phyloP scores from a whole-genome alignment of 23 tunicate genomes.

The Pegea sp. region DNA sequence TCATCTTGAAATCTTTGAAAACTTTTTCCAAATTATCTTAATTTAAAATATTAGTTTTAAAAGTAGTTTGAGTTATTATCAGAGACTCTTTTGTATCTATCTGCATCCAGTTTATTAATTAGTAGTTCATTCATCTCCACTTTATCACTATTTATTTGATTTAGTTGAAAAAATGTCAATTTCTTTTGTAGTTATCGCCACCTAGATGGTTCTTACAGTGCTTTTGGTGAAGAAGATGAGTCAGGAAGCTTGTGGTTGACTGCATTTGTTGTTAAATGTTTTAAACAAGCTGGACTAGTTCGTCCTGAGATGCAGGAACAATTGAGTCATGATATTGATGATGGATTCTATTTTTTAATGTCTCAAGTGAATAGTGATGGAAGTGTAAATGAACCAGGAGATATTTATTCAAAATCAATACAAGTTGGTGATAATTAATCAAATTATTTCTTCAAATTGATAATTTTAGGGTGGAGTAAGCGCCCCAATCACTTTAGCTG shows the following conservation, averaged over 20 bases:
- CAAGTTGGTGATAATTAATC: conserved; percentile 42
- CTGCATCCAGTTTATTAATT: too few species aligned
- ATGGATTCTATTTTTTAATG: conserved; percentile 25
- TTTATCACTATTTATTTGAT: too few species aligned
- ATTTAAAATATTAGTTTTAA: too few species aligned
- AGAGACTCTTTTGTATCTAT: too few species aligned
- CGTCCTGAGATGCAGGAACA: conserved; percentile 17
- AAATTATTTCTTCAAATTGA: too few species aligned
- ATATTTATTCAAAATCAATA: conserved; percentile 34
- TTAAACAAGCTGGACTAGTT: conserved; percentile 10
- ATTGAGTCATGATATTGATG: conserved; percentile 6
- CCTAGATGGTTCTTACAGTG: conserved; percentile 25
- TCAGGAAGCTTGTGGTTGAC: conserved; percentile 45
- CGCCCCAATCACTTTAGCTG: conserved; percentile 20
- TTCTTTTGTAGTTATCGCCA: conserved; percentile 4
- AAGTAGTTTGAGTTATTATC: too few species aligned
- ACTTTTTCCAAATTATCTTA: too few species aligned
- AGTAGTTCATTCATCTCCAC: too few species aligned
- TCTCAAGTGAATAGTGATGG: conserved; percentile 23
- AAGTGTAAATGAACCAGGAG: conserved; percentile 36
- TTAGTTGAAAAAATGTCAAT: too few species aligned
- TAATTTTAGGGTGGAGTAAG: conserved; percentile 26
- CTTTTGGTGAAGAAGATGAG: conserved; percentile 22
- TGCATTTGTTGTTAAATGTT: conserved; percentile 29
- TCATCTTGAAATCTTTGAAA: too few species aligned